These are phyloP conservation scores for Diceros bicornis DNA, from an alignment of 2,797 vertebrate species.

Conservation along the genomic window DNA sequence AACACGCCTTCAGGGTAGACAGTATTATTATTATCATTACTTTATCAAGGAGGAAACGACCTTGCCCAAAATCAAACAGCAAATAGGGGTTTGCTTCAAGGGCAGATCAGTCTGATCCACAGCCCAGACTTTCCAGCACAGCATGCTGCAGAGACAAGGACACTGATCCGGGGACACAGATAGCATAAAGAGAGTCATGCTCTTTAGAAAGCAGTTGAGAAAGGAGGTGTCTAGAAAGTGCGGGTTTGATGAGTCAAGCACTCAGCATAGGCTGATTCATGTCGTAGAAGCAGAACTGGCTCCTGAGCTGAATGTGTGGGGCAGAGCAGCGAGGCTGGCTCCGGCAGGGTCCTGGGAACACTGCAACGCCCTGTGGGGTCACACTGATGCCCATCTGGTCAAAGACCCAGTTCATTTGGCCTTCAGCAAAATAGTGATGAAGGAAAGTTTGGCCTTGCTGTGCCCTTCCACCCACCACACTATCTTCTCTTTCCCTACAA, in stretches of 20 bases:
- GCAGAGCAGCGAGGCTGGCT: rapidly evolving
- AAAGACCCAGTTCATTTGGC: background rate
- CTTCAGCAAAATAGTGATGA: background rate
- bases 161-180: background rate
- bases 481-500: background rate
- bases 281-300: background rate
- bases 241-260: background rate
- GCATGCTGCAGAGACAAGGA: background rate
- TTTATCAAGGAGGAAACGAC: slow-evolving; percentile 1
- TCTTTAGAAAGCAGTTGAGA: background rate
- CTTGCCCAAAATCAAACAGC: background rate
- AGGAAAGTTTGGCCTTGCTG: background rate
- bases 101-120: background rate
- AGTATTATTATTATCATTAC: background rate
- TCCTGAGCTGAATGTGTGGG: rapidly evolving
- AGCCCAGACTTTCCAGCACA: background rate
- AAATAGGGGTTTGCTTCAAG: background rate
- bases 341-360: background rate
- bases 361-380: background rate
- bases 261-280: rapidly evolving
- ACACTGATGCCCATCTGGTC: background rate
- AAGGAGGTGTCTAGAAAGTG: background rate
- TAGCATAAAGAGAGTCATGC: background rate
- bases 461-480: rapidly evolving
- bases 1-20: background rate